Base-by-base conservation (phyloP, 1,140 invertebrate species). In the Lepeophtheirus salmonis region DNA sequence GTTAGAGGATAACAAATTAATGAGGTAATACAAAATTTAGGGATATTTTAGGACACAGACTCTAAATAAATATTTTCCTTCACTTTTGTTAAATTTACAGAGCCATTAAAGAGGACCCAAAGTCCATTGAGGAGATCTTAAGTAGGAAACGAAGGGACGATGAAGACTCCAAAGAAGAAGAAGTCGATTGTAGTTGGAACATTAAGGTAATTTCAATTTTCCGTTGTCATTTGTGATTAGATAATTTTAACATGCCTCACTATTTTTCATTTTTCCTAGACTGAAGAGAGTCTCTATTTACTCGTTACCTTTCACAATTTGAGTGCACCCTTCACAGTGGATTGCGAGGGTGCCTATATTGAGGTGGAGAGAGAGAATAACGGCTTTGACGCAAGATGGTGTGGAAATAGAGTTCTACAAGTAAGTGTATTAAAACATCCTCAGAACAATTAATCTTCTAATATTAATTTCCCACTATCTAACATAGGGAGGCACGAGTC, bases 301-400 rank as follows among this genome's bases (percentile, higher is more conserved):
- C 63, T 68, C 54, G 60, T 67, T 25, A 68, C 67, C 26, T 67
- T 68, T 62, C 65, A 68, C 53, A 68, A 68, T 60, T 54, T 68
- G 22, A 66, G 66, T 6, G 67, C 67, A 1, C 64, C 67, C 16
- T 68, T 66, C 64, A 67, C 66, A 4, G 64, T 68, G 17, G 65
- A 68, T 58, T 68, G 67, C 30, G 55, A 66, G 13, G 67, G 67
- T 14, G 67, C 67, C 24, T 68, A 67, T 56, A 67, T 68, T 16
- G 67, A 68, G 61, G 66, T 68, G 13, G 67, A 68, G 57, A 53
- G 67, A 12, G 67, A 68, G 56, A 65, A 65, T n/a, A 67, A 68
- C 56, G 67, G 67, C 2, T 68, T 65, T 51, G 67, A 68, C 48
- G 67, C 67, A 3, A 56, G 67, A 20, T 68, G 67, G 67, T 68